Conservation (phyloP, 1,140 invertebrate genomes). For the Lepidurus couesii region DNA sequence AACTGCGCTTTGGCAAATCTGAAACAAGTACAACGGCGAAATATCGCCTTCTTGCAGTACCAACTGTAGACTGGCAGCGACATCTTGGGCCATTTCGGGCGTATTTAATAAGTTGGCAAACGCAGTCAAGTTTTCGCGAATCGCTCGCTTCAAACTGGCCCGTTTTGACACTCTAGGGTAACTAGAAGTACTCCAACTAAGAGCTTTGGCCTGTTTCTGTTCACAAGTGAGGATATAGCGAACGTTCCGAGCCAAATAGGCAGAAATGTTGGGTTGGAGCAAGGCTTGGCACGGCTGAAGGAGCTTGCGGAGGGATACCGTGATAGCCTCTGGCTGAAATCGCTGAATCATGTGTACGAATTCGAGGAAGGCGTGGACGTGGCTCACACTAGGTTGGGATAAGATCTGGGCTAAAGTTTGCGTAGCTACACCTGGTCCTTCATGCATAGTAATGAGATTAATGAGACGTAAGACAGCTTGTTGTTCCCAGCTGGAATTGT, state of each 20-base stretch:
- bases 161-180: background rate
- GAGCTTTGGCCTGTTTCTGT: background rate
- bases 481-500: background rate
- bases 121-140: background rate
- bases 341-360: slow-evolving; percentile 8
- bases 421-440: background rate
- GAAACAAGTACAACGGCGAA: background rate
- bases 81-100: background rate
- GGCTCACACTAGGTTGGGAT: background rate
- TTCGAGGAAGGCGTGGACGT: background rate
- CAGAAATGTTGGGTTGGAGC: background rate
- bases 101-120: background rate
- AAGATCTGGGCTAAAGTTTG: background rate
- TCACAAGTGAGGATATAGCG: background rate
- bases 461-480: background rate
- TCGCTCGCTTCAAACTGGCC: background rate
- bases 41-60: background rate
- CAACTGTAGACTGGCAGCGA: background rate
- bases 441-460: background rate
- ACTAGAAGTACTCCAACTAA: background rate
- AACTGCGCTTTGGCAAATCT: slow-evolving; percentile 36
- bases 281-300: background rate
- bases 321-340: background rate
- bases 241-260: slow-evolving; percentile 3
- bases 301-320: background rate